A percentile compares a stretch with the other conserved stretches of the same genome.
These are phyloP conservation scores for Aspidiotus destructor DNA, from an alignment of 2,888 invertebrate genomes.

Conservation along the genomic window DNA sequence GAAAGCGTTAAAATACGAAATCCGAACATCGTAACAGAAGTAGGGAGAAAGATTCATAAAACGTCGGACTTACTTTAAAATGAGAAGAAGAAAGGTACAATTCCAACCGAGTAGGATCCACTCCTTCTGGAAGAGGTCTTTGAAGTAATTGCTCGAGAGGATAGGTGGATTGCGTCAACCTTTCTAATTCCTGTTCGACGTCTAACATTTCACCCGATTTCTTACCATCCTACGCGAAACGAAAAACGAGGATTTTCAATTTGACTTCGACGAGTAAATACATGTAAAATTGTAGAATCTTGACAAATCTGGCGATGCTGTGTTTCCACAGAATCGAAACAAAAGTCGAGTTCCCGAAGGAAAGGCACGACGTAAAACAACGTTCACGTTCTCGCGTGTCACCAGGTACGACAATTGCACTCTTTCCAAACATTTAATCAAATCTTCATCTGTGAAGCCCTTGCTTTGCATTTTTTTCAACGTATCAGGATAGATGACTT, in stretches of 20 bases:
- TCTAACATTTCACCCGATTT: slow-evolving; percentile 53
- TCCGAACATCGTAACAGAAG: neutral
- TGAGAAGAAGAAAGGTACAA: slow-evolving; percentile 70
- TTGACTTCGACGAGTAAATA: too few species aligned
- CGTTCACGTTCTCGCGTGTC: too few species aligned
- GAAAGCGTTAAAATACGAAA: too few species aligned
- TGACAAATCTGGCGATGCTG: too few species aligned
- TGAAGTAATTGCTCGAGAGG: slow-evolving; percentile 69
- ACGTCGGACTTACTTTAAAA: slow-evolving; percentile 51
- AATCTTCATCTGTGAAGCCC: slow-evolving; percentile 58
- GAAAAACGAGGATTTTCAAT: too few species aligned
- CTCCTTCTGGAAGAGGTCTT: slow-evolving; percentile 81
- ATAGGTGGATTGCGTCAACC: slow-evolving; percentile 63
- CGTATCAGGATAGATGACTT: slow-evolving; percentile 91
- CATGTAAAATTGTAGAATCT: too few species aligned
- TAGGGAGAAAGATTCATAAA: neutral
- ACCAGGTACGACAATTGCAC: slow-evolving; percentile 75
- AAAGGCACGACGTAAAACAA: too few species aligned
- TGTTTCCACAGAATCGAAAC: too few species aligned
- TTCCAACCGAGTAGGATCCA: slow-evolving; percentile 81
- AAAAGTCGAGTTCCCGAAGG: too few species aligned
- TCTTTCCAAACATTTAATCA: slow-evolving; percentile 62
- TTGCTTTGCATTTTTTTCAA: slow-evolving; percentile 59
- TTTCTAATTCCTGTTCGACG: slow-evolving; percentile 60
- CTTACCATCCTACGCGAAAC: slow-evolving; percentile 52